Conservation (phyloP, 1,140 invertebrate genomes). For the Diachasma alloeum region DNA sequence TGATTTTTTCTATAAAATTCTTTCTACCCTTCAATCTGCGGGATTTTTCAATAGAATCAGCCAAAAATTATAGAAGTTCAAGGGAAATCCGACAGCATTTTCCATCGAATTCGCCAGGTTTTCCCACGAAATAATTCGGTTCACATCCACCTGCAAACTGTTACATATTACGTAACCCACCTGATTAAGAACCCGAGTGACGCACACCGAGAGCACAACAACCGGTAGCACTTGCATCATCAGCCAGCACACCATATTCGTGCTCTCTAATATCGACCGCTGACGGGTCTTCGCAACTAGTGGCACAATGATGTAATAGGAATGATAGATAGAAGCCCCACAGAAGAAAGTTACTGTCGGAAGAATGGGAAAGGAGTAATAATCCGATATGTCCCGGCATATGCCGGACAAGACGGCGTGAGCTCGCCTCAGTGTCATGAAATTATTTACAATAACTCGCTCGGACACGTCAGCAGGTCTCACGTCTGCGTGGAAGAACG, state of each 20-base stretch:
- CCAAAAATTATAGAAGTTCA: too few relatives aligned
- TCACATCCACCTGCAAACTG: too few relatives aligned
- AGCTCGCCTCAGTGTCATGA: background rate
- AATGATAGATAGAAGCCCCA: background rate
- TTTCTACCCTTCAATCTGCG: too few relatives aligned
- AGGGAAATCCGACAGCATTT: too few relatives aligned
- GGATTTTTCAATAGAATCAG: too few relatives aligned
- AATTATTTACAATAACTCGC: background rate
- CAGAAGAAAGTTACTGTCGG: background rate
- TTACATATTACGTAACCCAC: background rate
- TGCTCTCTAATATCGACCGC: background rate
- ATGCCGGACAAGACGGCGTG: background rate
- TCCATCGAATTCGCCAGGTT: too few relatives aligned
- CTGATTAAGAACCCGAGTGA: background rate
- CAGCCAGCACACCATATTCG: background rate
- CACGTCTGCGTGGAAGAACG: background rate
- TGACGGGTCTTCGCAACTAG: background rate
- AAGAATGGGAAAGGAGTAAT: conserved; percentile 17
- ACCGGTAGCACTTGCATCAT: background rate
- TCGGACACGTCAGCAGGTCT: background rate
- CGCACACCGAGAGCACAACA: background rate
- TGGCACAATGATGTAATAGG: background rate
- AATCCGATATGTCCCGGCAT: background rate
- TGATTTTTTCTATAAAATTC: too few relatives aligned
- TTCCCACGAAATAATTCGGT: too few relatives aligned